phyloP scores from a whole-genome alignment of 1,140 invertebrate genomes.

The Caenorhabditis brenneri region DNA sequence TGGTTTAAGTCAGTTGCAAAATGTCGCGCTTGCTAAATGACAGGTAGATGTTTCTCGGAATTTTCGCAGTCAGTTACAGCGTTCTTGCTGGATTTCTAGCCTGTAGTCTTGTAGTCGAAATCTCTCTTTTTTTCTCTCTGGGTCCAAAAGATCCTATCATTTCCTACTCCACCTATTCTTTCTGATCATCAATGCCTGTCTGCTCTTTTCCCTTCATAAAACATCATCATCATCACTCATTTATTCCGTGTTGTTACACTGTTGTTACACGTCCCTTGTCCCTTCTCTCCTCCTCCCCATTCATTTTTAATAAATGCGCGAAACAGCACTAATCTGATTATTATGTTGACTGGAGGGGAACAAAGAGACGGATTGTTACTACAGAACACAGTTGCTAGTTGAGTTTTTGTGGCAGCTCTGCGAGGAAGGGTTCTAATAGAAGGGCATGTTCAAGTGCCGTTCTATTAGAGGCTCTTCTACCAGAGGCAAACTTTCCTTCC shows the following conservation, averaged over 20 bases:
- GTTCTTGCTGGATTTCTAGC: no score
- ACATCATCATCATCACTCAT: background rate
- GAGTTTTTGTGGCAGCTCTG: no score
- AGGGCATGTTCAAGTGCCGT: no score
- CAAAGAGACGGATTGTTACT: background rate
- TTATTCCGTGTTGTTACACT: conserved; percentile 41
- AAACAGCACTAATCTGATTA: conserved; percentile 27
- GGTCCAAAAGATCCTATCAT: no score
- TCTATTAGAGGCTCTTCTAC: no score
- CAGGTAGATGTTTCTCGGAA: no score
- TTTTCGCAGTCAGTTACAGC: no score
- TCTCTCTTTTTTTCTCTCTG: no score
- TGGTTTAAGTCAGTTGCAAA: no score
- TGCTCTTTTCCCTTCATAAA: background rate
- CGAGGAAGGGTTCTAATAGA: no score
- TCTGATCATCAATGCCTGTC: background rate
- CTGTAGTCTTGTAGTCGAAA: no score
- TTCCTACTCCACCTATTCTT: background rate
- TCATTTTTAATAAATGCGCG: conserved; percentile 28
- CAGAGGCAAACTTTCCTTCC: background rate
- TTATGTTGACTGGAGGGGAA: background rate
- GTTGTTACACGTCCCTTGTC: background rate
- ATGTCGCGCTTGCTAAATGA: no score
- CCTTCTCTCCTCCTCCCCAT: background rate
- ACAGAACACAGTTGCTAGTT: background rate